Conservation (phyloP, 1,140 invertebrate genomes). For the Diorhabda carinulata region DNA sequence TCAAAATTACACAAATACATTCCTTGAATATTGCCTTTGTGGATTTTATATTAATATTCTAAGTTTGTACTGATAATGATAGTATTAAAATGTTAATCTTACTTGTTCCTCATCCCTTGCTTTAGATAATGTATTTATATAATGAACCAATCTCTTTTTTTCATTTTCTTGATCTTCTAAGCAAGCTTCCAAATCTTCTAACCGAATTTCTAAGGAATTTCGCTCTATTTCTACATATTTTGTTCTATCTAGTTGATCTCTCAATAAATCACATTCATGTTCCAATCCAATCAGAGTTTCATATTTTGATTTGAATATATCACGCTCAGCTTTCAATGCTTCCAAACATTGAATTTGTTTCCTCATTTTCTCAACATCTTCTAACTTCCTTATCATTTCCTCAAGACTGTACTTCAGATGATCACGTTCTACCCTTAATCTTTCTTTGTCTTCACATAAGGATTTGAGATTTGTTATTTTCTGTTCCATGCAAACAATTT, state of each 20-base stretch:
- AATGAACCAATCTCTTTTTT: slow-evolving; percentile 39
- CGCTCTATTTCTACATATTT: slow-evolving; percentile 35
- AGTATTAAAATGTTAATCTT: slow-evolving; percentile 3
- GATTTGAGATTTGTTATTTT: slow-evolving; percentile 31
- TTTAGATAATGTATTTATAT: slow-evolving; percentile 40
- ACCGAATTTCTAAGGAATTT: slow-evolving; percentile 34
- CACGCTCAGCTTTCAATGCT: slow-evolving; percentile 37
- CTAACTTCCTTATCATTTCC: slow-evolving; percentile 35
- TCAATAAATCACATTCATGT: slow-evolving; percentile 36
- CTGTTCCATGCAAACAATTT: slow-evolving; percentile 31
- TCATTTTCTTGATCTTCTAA: slow-evolving; percentile 46
- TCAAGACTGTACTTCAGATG: slow-evolving; percentile 34
- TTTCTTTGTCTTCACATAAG: slow-evolving; percentile 36
- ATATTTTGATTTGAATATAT: slow-evolving; percentile 39
- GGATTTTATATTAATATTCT: too few relatives aligned
- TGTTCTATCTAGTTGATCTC: slow-evolving; percentile 30
- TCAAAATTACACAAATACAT: too few relatives aligned
- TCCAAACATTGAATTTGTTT: slow-evolving; percentile 38
- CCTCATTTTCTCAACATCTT: slow-evolving; percentile 37
- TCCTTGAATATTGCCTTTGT: too few relatives aligned
- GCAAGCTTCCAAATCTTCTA: slow-evolving; percentile 37
- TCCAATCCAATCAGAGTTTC: slow-evolving; percentile 36
- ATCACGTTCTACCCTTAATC: slow-evolving; percentile 35
- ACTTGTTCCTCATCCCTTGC: slow-evolving; percentile 41
- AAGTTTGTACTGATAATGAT: not conserved